Base-by-base conservation (phyloP, 2,888 invertebrate genomes). In the Drosophila incognita region DNA sequence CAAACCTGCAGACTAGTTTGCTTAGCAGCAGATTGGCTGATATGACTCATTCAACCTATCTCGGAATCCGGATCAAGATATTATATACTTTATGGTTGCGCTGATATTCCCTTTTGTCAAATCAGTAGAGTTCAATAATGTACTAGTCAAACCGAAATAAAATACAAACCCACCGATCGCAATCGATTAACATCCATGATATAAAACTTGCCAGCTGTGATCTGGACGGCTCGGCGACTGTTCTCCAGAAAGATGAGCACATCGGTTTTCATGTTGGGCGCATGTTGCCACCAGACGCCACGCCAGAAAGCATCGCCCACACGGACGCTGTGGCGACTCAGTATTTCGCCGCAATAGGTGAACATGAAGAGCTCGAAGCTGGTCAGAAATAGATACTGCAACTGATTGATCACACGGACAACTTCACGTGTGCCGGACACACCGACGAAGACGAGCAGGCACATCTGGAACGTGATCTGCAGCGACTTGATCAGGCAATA, bases 121-220 rank as follows among this genome's bases (percentile, higher is more conserved):
- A 46, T 24, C 24, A 24, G 15, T 24, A 24, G 24, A 4, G 5
- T 21, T 42, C 11, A 42, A 42, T 13, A 31, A n/a, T 52, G 13
- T 6, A 4, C 4, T 11, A 42, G 5, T 42, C 11, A 21, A 42
- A 2, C 2, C 5, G 8, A 53, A 53, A 52, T 29, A 8, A 6
- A 29, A 51, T 8, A 1, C 11, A 46, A 36, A 35, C 74, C 56
- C 38, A 92, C 92, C 82, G 83, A 84, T 71, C 89, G 80, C 33
- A 93, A 67, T 4, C 91, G 89, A 60, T 89, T 83, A n/a, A 92
- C 84, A 74, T 93, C 91, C 91, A 93, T 90, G 4, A 83, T 71
- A 63, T 90, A 93, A 51, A 93, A 90, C 75, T 93, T 93, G 6
- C 92, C 93, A 1, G 92, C 93, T 2, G 93, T 92, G 1, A 93